A percentile compares a stretch with the other conserved stretches of the same genome.
Evolutionary conservation across 2,888 invertebrate genomes (phyloP).

Genomic region (Drosophila flavopinicola): DNA sequence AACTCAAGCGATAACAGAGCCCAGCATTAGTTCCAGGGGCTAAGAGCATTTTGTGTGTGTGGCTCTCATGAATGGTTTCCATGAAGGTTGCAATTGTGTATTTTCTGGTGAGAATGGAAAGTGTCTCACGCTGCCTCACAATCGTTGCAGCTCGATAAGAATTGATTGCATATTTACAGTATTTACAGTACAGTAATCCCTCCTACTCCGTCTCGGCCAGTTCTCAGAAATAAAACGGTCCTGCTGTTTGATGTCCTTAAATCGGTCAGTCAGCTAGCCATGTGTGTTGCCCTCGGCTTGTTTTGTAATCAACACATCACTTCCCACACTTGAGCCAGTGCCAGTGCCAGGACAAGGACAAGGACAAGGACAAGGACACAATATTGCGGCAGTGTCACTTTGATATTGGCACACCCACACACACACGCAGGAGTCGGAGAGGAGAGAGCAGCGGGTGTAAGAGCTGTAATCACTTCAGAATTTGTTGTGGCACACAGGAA

Average conservation of each 20-base stretch:
- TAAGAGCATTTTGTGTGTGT: conserved; percentile 2
- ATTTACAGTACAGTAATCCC: conserved; percentile 44
- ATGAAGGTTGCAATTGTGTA: conserved; percentile 35
- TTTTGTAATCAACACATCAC: conserved; percentile 76
- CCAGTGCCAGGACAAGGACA: neutral
- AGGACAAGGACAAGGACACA: conserved; percentile 18
- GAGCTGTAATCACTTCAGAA: conserved; percentile 52
- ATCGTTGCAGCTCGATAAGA: conserved; percentile 61
- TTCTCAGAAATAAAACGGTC: conserved; percentile 45
- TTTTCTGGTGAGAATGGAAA: conserved; percentile 48
- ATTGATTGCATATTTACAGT: conserved; percentile 77
- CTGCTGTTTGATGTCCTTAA: conserved; percentile 48
- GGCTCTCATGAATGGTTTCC: conserved; percentile 36
- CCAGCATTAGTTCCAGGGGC: conserved; percentile 39
- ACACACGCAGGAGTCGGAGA: conserved; percentile 15
- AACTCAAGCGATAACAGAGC: conserved; percentile 33
- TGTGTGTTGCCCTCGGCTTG: conserved; percentile 39
- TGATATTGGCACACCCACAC: conserved; percentile 72
- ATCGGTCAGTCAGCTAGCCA: conserved; percentile 22
- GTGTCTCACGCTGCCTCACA: conserved; percentile 49
- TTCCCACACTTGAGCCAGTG: conserved; percentile 66
- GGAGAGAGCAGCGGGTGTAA: neutral
- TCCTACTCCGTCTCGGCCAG: neutral
- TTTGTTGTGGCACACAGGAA: conserved; percentile 64
- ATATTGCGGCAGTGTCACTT: conserved; percentile 54